Base-by-base conservation (phyloP, 1,140 invertebrate species). In the Mactra quadrangularis region DNA sequence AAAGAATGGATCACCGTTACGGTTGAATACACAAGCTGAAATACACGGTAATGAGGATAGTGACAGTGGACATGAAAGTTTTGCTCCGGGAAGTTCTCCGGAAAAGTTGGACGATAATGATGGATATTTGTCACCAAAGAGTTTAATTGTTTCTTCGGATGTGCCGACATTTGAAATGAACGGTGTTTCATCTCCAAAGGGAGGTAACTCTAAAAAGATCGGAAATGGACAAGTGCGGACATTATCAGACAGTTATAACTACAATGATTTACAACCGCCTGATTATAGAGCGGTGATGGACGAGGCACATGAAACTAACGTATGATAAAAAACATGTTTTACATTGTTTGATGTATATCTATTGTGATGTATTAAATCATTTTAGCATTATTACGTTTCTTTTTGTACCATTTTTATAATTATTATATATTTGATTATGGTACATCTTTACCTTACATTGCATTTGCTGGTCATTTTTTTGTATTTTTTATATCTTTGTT, bases 51-150 rank as follows among this genome's bases (percentile, higher is more conserved):
- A 82, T 33, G 87, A 91, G 19, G 90, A 91, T 64, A 91, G 84
- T 71, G 90, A 91, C 74, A 91, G 90, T 84, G 90, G 90, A 55
- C 89, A 91, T 72, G 89, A 89, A 55, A 91, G 90, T 85, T 91
- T 88, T 76, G 88, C 89, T 19, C 89, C 89, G 0, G 89, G 89
- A 7, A 87, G 86, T 25, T 88, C 86, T 0, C 88, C 87, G 0
- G 86, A 85, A 9, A 88, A 89, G 72, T 77, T 78, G 3, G 71
- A 83, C 47, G 87, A 86, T 13, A 87, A 89, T 68, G 87, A 90
- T 50, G 90, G 89, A 7, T 91, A 91, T 71, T 85, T 91, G 3
- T 81, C 89, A 62, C 90, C 89, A 29, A 88, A 90, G 41, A 70
- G 79, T 33, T 38, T 81, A 38, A 83, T 76, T 33, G 53, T 68